Percentiles rank a stretch among this genome's conserved stretches.
Evolutionary conservation across 1,140 invertebrate species (phyloP).

Genomic region (Diploscapter pachys): DNA sequence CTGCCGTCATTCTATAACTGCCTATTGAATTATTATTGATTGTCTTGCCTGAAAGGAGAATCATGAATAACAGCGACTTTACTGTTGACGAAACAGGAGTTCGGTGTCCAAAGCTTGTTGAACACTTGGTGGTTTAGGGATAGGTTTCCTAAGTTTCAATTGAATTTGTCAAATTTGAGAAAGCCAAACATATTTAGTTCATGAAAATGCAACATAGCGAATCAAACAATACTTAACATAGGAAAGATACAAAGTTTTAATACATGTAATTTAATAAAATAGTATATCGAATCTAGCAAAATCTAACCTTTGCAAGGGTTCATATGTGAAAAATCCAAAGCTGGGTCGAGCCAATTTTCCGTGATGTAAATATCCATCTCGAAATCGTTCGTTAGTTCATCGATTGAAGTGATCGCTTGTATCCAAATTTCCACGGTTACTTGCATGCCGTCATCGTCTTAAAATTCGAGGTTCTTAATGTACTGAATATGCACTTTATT

Average conservation of each 20-base stretch:
- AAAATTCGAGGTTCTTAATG: slow-evolving; percentile 5
- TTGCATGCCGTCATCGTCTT: slow-evolving; percentile 54
- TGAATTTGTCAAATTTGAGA: background rate
- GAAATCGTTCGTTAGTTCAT: slow-evolving; percentile 58
- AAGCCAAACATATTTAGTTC: background rate
- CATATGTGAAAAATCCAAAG: slow-evolving; percentile 52
- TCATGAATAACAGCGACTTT: slow-evolving; percentile 58
- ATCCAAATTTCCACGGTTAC: slow-evolving; percentile 57
- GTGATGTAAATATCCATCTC: slow-evolving; percentile 59
- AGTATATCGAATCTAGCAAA: background rate
- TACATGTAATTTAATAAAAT: background rate
- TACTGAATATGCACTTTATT: background rate
- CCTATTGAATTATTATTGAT: slow-evolving; percentile 1
- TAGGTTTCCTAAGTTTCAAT: slow-evolving; percentile 42
- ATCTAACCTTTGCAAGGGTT: slow-evolving; percentile 48
- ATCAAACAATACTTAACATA: too few species aligned
- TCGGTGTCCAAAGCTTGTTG: slow-evolving; percentile 56
- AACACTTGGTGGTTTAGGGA: slow-evolving; percentile 49
- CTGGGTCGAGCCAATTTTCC: slow-evolving; percentile 50
- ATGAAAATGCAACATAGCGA: too few species aligned
- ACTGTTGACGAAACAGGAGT: slow-evolving; percentile 55
- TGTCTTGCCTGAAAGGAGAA: slow-evolving; percentile 49
- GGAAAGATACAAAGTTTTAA: background rate
- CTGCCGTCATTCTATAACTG: too few species aligned
- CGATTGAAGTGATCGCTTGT: slow-evolving; percentile 57